Evolutionary conservation across 92 coral and sea anemone genomes (phyloP).

Genomic region (Paragorgia papillata): DNA sequence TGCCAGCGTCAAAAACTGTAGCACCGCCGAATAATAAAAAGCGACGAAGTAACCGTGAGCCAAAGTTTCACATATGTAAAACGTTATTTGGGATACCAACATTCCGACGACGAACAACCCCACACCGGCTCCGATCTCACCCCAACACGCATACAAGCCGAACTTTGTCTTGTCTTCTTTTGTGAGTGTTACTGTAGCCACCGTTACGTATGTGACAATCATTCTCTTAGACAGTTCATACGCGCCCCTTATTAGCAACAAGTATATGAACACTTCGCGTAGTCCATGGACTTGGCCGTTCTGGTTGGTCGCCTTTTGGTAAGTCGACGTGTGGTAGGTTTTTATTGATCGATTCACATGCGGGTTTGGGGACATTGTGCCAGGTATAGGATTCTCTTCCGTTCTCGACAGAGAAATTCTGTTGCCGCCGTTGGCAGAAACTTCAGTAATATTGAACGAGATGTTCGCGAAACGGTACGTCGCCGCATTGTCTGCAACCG

Average conservation of each 20-base stretch:
- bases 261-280: too few relatives aligned
- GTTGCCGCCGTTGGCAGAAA: too few relatives aligned
- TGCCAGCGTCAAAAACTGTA: not conserved
- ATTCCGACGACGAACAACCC: slow-evolving; percentile 26
- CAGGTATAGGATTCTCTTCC: too few relatives aligned
- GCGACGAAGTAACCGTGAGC: not conserved
- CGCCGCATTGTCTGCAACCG: too few relatives aligned
- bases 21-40: slow-evolving; percentile 2
- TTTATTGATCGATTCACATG: too few relatives aligned
- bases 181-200: slow-evolving; percentile 14
- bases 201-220: not conserved
- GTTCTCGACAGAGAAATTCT: too few relatives aligned
- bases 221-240: slow-evolving; percentile 19
- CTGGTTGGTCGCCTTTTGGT: too few relatives aligned
- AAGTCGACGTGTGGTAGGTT: too few relatives aligned
- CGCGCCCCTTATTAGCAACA: not conserved
- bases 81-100: not conserved
- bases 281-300: too few relatives aligned
- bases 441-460: too few relatives aligned
- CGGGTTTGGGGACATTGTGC: too few relatives aligned
- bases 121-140: slow-evolving; percentile 21
- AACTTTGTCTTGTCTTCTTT: slow-evolving; percentile 5
- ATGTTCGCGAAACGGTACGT: too few relatives aligned
- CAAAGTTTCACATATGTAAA: not conserved
- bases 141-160: slow-evolving; percentile 25